phyloP scores from a whole-genome alignment of 2,888 invertebrate species.

The Lathronympha strigana region DNA sequence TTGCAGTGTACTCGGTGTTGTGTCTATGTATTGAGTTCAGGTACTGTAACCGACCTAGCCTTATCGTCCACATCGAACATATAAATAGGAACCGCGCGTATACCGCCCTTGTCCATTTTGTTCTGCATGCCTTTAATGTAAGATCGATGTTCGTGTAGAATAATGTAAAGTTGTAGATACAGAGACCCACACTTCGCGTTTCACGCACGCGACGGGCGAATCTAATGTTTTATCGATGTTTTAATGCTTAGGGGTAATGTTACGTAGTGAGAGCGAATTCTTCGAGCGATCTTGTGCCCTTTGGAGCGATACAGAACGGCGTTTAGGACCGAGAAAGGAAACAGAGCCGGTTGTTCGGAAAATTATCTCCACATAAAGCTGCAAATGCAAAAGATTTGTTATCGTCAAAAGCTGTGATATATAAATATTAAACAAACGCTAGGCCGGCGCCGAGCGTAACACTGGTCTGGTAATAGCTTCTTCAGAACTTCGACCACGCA shows the following conservation, averaged over 20 bases:
- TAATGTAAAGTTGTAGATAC: constrained; percentile 69
- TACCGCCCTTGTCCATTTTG: constrained; percentile 58
- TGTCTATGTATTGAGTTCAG: constrained; percentile 74
- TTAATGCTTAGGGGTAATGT: constrained; percentile 76
- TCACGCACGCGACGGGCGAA: constrained; percentile 56
- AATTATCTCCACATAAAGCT: constrained; percentile 79
- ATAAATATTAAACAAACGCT: constrained; percentile 75
- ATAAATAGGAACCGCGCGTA: constrained; percentile 66
- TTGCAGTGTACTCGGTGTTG: constrained; percentile 68
- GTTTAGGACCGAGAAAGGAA: constrained; percentile 41
- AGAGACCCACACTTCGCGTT: constrained; percentile 52
- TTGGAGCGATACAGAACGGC: constrained; percentile 19
- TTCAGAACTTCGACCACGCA: constrained; percentile 47
- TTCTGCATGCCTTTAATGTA: constrained; percentile 77
- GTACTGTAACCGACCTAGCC: constrained; percentile 78
- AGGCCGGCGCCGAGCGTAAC: constrained; percentile 61
- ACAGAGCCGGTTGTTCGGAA: constrained; percentile 76
- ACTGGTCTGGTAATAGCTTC: constrained; percentile 63
- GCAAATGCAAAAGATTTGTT: constrained; percentile 84
- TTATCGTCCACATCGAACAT: constrained; percentile 82
- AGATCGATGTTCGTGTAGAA: constrained; percentile 75
- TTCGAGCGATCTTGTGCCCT: constrained; percentile 74
- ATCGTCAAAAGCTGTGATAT: constrained; percentile 85
- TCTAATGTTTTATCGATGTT: constrained; percentile 75
- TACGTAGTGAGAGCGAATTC: constrained; percentile 72